phyloP scores from a whole-genome alignment of 2,797 vertebrate species.

The Margarornis squamiger region DNA sequence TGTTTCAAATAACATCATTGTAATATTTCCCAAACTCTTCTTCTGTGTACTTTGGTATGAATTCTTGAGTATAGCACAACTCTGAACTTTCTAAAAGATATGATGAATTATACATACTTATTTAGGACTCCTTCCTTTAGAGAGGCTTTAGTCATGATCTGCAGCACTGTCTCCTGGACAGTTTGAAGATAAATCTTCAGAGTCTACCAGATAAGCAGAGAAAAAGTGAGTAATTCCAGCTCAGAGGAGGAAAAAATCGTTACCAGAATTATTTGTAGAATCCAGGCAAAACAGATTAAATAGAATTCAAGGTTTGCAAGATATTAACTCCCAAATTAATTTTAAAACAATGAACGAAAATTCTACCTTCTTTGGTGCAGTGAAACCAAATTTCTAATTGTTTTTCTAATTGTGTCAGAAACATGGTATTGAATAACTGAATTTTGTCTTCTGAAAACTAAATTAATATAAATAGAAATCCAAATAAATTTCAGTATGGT shows the following conservation, averaged over 20 bases:
- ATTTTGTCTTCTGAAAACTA: not conserved
- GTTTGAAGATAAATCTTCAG: slow-evolving; percentile 86
- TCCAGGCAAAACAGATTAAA: not conserved
- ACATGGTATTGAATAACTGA: not conserved
- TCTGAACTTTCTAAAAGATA: not conserved
- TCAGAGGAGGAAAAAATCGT: not conserved
- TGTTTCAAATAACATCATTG: not conserved
- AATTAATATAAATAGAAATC: not conserved
- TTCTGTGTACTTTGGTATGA: not conserved
- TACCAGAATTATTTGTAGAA: not conserved
- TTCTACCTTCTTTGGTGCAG: not conserved
- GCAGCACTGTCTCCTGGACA: slow-evolving; percentile 91
- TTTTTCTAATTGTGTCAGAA: not conserved
- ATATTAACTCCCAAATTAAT: not conserved
- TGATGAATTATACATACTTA: not conserved
- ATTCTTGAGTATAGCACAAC: not conserved
- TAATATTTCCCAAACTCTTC: not conserved
- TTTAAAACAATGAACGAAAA: not conserved
- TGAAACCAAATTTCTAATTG: not conserved
- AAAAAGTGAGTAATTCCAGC: not conserved
- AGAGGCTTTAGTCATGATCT: slow-evolving; percentile 84
- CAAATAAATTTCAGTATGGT: not conserved
- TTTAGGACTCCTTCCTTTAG: slow-evolving; percentile 21
- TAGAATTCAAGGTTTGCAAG: not conserved
- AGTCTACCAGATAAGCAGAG: slow-evolving; percentile 75